Conservation (phyloP, 2,113 vertebrate species). For the Phylloscopus whistleri region DNA sequence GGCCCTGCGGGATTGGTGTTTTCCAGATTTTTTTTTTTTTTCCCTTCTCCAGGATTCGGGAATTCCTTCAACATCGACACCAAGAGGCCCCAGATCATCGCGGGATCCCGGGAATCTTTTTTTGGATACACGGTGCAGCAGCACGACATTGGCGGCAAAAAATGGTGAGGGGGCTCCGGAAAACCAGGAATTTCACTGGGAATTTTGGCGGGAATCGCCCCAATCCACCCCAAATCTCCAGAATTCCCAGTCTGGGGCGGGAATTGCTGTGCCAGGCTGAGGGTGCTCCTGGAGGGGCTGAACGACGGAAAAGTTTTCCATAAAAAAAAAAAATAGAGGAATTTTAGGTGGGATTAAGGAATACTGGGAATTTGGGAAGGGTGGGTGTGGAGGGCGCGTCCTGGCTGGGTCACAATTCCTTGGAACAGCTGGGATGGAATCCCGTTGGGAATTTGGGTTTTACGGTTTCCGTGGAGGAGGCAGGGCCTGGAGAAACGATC, state of each 20-base stretch:
- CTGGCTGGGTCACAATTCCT: neutral
- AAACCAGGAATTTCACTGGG: fast-evolving
- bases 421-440: neutral
- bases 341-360: fast-evolving
- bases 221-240: fast-evolving
- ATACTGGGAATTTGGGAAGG: fast-evolving
- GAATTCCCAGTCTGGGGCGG: fast-evolving
- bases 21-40: neutral
- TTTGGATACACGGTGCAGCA: constrained; percentile 98
- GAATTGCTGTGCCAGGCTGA: fast-evolving
- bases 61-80: constrained; percentile 91
- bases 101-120: constrained; percentile 85
- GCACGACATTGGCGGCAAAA: constrained; percentile 86
- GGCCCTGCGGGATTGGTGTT: too few species aligned
- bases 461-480: neutral
- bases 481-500: fast-evolving
- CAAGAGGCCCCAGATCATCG: constrained; percentile 81
- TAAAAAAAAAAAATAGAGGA: neutral
- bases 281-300: neutral
- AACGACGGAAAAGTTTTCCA: fast-evolving
- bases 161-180: constrained; percentile 80
- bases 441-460: neutral
- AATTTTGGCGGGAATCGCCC: fast-evolving
- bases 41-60: constrained; percentile 70
- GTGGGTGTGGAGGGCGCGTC: neutral